Conservation (phyloP, 2,113 vertebrate species). For the Ciconia stormi region DNA sequence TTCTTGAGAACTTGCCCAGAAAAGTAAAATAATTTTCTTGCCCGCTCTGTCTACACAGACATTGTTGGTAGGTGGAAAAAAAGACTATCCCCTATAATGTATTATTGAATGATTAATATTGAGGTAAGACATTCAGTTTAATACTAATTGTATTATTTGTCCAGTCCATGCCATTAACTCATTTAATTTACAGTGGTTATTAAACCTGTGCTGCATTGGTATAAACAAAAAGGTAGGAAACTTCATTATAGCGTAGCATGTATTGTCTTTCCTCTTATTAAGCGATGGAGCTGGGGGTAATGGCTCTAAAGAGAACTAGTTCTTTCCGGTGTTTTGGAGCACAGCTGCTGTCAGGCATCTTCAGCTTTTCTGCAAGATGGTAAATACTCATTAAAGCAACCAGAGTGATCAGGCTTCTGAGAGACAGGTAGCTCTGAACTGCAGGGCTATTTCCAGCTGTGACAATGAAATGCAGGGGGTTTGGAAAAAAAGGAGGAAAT, state of each 20-base stretch:
- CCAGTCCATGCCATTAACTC: not conserved
- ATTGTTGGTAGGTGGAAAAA: not conserved
- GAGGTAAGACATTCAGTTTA: not conserved
- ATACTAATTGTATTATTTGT: not conserved
- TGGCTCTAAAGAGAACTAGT: not conserved
- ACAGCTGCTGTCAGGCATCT: slow-evolving; percentile 14
- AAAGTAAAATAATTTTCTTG: not conserved
- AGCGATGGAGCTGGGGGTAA: not conserved
- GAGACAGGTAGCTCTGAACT: slow-evolving; percentile 1
- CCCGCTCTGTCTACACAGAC: not conserved
- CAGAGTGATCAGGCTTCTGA: not conserved
- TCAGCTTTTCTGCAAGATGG: slow-evolving; percentile 14
- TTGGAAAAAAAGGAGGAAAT: not conserved
- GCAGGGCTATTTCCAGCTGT: not conserved
- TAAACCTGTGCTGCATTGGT: not conserved
- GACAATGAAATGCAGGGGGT: not conserved
- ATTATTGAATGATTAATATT: not conserved
- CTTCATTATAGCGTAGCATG: not conserved
- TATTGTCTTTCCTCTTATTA: slow-evolving; percentile 37
- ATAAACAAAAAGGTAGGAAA: slow-evolving; percentile 45
- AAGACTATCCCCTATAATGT: not conserved
- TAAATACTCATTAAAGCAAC: slow-evolving; percentile 51
- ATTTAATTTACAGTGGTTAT: slow-evolving; percentile 45
- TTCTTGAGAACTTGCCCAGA: not conserved
- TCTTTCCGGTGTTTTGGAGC: not conserved